A percentile compares a stretch with the other conserved stretches of the same genome.
Evolutionary conservation across 2,888 invertebrate species (phyloP).

Genomic region (Carcina quercana): DNA sequence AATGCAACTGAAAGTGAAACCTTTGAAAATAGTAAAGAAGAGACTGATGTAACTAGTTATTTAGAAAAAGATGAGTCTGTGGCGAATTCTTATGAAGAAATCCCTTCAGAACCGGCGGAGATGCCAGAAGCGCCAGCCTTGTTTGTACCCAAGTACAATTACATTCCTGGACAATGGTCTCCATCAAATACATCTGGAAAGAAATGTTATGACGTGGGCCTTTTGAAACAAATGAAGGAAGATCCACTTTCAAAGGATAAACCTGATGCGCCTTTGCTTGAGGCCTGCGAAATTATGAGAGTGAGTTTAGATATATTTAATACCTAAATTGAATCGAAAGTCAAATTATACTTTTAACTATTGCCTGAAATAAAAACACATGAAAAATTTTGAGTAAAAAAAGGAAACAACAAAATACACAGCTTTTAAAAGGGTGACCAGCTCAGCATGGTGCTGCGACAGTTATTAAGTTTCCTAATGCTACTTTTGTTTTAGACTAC

Average conservation of each 20-base stretch:
- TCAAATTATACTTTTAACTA: no score
- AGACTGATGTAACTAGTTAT: conserved; percentile 64
- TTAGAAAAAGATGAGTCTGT: conserved; percentile 36
- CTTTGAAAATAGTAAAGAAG: conserved; percentile 64
- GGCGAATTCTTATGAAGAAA: conserved; percentile 23
- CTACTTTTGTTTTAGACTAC: no score
- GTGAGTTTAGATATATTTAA: conserved; percentile 61
- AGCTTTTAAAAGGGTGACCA: no score
- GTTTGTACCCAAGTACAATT: conserved; percentile 60
- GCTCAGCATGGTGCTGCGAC: no score
- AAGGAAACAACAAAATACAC: no score
- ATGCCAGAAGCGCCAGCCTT: conserved; percentile 15
- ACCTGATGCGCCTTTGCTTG: conserved; percentile 80
- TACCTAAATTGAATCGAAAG: no score
- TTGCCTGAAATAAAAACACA: no score
- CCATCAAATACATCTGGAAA: conserved; percentile 86
- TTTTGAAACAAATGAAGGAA: conserved; percentile 83
- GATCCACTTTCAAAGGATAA: conserved; percentile 83
- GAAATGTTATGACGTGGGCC: conserved; percentile 87
- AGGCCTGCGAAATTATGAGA: conserved; percentile 74
- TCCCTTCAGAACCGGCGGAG: no score
- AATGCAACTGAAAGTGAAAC: conserved; percentile 42
- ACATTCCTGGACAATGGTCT: conserved; percentile 85
- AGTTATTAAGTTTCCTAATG: no score
- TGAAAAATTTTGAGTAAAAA: no score